Conservation (phyloP, 2,113 vertebrate genomes). For the Melozone crissalis region DNA sequence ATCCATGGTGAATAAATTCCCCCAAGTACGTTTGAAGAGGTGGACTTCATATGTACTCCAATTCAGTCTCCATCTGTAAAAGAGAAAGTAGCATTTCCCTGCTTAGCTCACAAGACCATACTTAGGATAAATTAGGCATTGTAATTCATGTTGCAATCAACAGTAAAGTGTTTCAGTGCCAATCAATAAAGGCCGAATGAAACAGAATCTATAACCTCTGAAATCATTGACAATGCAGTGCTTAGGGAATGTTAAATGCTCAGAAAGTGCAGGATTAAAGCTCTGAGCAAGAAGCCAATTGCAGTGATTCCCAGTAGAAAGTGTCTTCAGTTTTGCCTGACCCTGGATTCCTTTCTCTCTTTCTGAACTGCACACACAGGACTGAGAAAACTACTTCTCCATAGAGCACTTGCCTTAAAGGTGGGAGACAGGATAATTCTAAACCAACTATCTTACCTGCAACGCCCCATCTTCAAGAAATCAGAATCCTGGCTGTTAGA, state of each 20-base stretch:
- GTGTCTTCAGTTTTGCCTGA: background rate
- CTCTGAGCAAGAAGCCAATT: background rate
- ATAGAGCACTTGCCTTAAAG: background rate
- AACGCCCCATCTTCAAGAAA: background rate
- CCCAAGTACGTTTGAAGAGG: background rate
- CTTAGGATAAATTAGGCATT: slow-evolving; percentile 3
- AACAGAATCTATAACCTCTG: background rate
- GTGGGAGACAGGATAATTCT: background rate
- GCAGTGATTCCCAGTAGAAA: background rate
- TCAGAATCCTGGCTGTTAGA: background rate
- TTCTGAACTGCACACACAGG: background rate
- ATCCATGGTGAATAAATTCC: accelerated
- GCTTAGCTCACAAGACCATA: background rate
- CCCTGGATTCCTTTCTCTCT: background rate
- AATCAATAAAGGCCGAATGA: slow-evolving; percentile 10
- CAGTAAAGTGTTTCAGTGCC: slow-evolving; percentile 31
- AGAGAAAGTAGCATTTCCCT: background rate
- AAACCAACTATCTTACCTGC: background rate
- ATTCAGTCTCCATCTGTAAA: background rate
- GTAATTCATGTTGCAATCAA: slow-evolving; percentile 16
- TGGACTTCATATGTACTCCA: background rate
- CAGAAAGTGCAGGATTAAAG: background rate
- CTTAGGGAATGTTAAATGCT: slow-evolving; percentile 13
- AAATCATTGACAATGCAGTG: background rate
- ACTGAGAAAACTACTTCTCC: accelerated